Evolutionary conservation across 2,888 invertebrate genomes (phyloP), one percentile per base, ranked within the genome.

Genomic region (Congeria kusceri): DNA sequence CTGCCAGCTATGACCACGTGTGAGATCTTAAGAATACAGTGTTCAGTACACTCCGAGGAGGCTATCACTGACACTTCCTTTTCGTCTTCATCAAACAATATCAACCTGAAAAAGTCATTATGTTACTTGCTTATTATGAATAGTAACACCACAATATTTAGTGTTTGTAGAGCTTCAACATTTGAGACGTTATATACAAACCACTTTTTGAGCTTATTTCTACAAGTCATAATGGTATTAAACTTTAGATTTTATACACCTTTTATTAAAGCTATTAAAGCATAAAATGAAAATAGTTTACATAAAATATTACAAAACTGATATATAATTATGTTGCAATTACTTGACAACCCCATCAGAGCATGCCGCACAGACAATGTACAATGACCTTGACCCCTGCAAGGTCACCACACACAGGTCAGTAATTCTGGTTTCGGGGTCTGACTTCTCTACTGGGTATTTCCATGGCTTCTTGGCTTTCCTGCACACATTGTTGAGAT

Each of bases 1-100:
- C 7, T 9, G 20, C 7, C 7, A 53, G 27, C 57, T 25, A 67
- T 47, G 18, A 76, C 74, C 56, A 95, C 87, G 87, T 92, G 90
- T 85, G 93, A 88, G 3, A 96, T 94, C 93, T 96, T 96, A 29
- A 97, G 94, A 81, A 97, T 95, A 89, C 97, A 97, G 74, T 95
- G 95, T 80, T 94, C 94, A 80, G 95, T 95, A 86, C 95, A 95
- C 28, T 93, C 93, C 0, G 94, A 88, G 28, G 90, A 86, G 18
- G 84, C 86, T 5, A 92, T 27, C 13, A 89, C 67, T 20, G 70
- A 65, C 20, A 93, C 87, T 11, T 77, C 72, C 32, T 76, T 81
- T 25, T 67, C 58, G 1, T 57, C 28, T 64, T 89, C 89, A 65
- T 88, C 82, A 80, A 89, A 91, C 46, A 83, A 58, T 46, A 87